phyloP scores from a whole-genome alignment of 2,888 invertebrate genomes.

The Melanostoma mellinum region DNA sequence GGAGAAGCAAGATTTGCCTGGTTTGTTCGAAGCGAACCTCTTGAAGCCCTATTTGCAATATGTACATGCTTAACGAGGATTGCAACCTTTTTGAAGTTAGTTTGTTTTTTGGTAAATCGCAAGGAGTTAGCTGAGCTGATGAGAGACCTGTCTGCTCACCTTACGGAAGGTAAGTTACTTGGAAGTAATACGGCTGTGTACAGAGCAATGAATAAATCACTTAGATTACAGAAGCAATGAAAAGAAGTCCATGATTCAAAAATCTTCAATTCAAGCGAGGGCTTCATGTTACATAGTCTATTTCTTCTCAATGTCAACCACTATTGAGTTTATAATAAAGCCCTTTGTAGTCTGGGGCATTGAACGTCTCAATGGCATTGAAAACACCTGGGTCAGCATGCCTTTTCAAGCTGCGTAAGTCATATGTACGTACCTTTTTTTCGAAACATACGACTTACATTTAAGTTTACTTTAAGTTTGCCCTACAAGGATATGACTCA shows the following conservation, averaged over 20 bases:
- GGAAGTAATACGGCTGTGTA: background rate
- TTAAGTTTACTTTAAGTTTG: constrained; percentile 10
- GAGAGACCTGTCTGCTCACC: constrained; percentile 23
- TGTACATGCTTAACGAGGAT: constrained; percentile 49
- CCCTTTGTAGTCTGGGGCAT: constrained; percentile 36
- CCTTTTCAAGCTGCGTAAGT: constrained; percentile 57
- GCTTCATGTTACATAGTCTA: constrained; percentile 17
- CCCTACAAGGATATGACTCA: constrained; percentile 44
- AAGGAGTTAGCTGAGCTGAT: constrained; percentile 34
- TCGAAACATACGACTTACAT: background rate
- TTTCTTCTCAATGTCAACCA: constrained; percentile 22
- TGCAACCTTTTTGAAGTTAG: constrained; percentile 45
- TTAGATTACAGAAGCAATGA: background rate
- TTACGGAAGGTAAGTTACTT: constrained; percentile 29
- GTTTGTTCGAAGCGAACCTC: constrained; percentile 24
- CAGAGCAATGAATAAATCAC: background rate
- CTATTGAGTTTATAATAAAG: constrained; percentile 10
- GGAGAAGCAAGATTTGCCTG: constrained; percentile 48
- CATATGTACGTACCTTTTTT: background rate
- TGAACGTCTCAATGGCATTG: constrained; percentile 8
- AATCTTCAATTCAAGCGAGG: constrained; percentile 8
- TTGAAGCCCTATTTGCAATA: constrained; percentile 30
- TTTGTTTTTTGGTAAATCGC: constrained; percentile 40
- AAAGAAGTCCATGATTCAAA: constrained; percentile 18
- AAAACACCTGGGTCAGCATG: constrained; percentile 39